Conservation (phyloP, 2,888 invertebrate species). For the Dynastes maya region DNA sequence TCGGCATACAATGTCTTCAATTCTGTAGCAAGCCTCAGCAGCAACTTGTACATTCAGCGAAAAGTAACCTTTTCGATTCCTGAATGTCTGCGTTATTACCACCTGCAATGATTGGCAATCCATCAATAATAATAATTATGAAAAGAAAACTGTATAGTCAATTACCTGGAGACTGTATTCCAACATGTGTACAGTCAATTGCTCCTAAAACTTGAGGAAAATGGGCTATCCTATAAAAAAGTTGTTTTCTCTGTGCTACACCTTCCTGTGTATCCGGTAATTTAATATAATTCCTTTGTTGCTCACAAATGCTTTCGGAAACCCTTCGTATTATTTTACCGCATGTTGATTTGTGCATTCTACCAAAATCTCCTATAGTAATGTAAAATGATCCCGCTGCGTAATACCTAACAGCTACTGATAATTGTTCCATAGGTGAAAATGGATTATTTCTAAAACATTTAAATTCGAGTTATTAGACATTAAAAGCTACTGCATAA, state of each 20-base stretch:
- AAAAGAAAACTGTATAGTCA: background rate
- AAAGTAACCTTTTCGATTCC: slow-evolving; percentile 27
- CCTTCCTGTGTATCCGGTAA: background rate
- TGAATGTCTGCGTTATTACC: slow-evolving; percentile 16
- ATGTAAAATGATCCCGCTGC: too few species aligned
- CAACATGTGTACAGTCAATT: background rate
- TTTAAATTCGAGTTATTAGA: too few species aligned
- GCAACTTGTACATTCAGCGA: slow-evolving; percentile 31
- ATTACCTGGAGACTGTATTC: background rate
- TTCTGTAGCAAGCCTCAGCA: background rate
- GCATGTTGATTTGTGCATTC: background rate
- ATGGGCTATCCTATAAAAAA: background rate
- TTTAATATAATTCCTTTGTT: background rate
- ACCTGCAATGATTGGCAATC: background rate
- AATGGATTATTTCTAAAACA: too few species aligned
- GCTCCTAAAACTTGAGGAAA: too few species aligned
- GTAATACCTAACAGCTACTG: too few species aligned
- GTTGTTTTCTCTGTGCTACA: background rate
- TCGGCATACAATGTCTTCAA: slow-evolving; percentile 3
- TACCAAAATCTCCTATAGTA: background rate
- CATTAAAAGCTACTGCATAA: too few species aligned
- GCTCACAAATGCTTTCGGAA: background rate
- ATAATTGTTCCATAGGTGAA: too few species aligned
- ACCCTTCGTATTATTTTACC: background rate
- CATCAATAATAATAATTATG: too few species aligned